A percentile compares a stretch with the other conserved stretches of the same genome.
These are phyloP conservation scores for Cheilosia vulpina DNA, from an alignment of 2,888 invertebrate species.

Conservation along the genomic window DNA sequence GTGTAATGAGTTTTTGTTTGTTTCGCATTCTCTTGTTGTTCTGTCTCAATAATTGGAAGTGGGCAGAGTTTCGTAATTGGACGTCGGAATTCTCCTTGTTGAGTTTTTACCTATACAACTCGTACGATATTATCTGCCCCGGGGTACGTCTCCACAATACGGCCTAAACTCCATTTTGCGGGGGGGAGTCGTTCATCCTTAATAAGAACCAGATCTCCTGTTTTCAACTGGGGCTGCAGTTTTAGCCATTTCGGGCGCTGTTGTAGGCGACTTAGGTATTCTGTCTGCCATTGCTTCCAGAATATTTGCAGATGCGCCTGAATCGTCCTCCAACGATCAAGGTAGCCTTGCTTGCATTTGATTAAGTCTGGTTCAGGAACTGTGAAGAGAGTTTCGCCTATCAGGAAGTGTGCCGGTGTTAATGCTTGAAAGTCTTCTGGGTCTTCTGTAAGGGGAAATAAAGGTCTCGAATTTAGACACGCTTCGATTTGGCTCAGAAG, in stretches of 20 bases:
- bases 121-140: too few relatives aligned
- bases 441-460: conserved; percentile 14
- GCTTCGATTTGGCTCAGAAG: conserved; percentile 75
- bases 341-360: neutral
- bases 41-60: too few relatives aligned
- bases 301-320: neutral
- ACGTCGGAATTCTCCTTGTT: too few relatives aligned
- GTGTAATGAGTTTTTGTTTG: too few relatives aligned
- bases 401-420: neutral
- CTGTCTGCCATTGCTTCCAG: neutral
- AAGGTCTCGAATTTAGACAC: conserved; percentile 63
- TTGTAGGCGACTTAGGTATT: neutral
- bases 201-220: neutral
- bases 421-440: conserved; percentile 75
- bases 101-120: too few relatives aligned
- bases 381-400: neutral
- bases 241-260: neutral
- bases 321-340: neutral
- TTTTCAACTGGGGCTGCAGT: too few relatives aligned
- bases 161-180: neutral
- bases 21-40: too few relatives aligned
- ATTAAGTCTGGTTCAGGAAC: neutral
- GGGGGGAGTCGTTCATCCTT: neutral
- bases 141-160: neutral
- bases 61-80: too few relatives aligned